Evolutionary conservation across 2,797 vertebrate species (phyloP), one percentile per base, ranked within the genome.

Genomic region (Rhynchonycteris naso): DNA sequence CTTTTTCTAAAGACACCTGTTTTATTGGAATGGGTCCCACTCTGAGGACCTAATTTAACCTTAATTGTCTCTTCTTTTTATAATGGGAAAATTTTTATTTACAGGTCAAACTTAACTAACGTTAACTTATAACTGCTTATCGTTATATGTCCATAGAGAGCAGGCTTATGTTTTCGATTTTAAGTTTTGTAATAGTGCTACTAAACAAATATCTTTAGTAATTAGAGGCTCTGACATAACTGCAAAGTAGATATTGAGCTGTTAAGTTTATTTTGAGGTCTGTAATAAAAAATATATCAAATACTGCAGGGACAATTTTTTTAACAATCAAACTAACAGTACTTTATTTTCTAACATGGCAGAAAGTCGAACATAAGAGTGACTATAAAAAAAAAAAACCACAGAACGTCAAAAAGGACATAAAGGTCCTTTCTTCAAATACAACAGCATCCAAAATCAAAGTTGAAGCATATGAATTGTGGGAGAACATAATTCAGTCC

Each of bases 141-240:
- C 68, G 35, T 50, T 88, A 0, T n/a, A 75, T 94, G 30, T 81
- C 66, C 35, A 5, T 81, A 88, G 69, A 30, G 14, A 56, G 72
- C 19, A 83, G 83, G 95, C 94, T 93, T 92, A 63, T 52, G 81
- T 88, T 93, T 92, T 30, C 86, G 54, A 38, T 89, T 26, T 92
- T 86, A 52, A 85, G 54, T 79, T 80, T 97, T 91, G 43, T 90
- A 15, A 95, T 83, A 72, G 11, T 50, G 13, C 33, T 90, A 82
- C 65, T 50, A 92, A 92, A 90, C 35, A 93, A 74, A 87, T 90
- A 76, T 7, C 22, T 76, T 74, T 33, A 72, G 66, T 78, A 95
- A 88, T 94, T 79, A 50, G 47, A 91, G 47, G 35, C 58, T 13
- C 4, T 91, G 65, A 79, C 66, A 82, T 84, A 66, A 69, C 0